phyloP scores from a whole-genome alignment of 2,888 invertebrate genomes.

The Melanchra persicariae region DNA sequence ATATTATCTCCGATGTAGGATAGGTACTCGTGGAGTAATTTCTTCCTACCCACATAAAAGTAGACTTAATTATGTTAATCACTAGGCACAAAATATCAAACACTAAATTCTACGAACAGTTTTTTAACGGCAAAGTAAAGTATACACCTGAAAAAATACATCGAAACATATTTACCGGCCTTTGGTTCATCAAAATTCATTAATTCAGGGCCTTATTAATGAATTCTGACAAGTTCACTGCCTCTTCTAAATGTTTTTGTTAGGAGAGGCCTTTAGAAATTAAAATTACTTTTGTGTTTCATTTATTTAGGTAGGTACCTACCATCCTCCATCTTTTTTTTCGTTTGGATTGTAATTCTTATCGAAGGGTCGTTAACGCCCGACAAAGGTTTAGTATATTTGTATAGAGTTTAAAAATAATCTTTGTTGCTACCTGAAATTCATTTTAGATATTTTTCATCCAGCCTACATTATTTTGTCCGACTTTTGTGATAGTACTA shows the following conservation, averaged over 20 bases:
- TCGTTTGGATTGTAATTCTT: conserved; percentile 25
- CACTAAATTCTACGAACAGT: conserved; percentile 13
- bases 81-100: conserved; percentile 1
- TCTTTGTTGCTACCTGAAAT: neutral
- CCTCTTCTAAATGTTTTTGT: conserved; percentile 45
- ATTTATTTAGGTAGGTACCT: conserved; percentile 20
- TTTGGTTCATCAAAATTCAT: conserved; percentile 52
- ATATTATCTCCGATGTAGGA: neutral
- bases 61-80: neutral
- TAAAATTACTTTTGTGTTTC: conserved; percentile 57
- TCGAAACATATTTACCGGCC: conserved; percentile 21
- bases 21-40: neutral
- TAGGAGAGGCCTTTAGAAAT: conserved; percentile 50
- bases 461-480: neutral
- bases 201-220: conserved; percentile 47
- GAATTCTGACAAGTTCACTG: conserved; percentile 42
- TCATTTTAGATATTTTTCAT: neutral
- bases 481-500: neutral
- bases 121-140: conserved; percentile 8
- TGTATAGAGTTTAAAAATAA: conserved; percentile 12
- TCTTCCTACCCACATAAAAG: neutral
- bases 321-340: conserved; percentile 14
- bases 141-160: conserved; percentile 54
- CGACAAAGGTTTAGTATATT: neutral
- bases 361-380: conserved; percentile 8